Conservation (phyloP, 2,113 vertebrate species). For the Cettia cetti region DNA sequence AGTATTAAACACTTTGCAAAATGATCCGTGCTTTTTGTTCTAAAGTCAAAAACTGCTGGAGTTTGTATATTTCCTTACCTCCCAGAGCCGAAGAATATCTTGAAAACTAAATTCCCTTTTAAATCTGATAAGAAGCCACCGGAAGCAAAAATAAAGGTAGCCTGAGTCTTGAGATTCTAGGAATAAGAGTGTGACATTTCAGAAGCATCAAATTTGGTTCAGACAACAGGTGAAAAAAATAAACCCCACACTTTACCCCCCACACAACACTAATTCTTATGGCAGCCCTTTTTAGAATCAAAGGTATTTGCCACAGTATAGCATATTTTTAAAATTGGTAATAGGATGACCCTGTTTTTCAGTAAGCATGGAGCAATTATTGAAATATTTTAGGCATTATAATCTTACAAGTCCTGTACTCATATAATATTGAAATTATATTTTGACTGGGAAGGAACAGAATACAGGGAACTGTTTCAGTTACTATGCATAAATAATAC, state of each 20-base stretch:
- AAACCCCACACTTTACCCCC: background rate
- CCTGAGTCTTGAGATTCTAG: conserved; percentile 97
- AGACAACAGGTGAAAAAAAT: background rate
- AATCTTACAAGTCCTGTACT: background rate
- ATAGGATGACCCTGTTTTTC: background rate
- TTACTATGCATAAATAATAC: background rate
- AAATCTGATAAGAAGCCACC: conserved; percentile 96
- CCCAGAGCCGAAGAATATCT: conserved; percentile 95
- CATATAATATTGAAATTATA: background rate
- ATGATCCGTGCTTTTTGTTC: background rate
- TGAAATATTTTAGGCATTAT: background rate
- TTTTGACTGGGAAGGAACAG: background rate
- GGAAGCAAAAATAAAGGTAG: conserved; percentile 97
- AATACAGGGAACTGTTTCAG: background rate
- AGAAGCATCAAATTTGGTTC: background rate
- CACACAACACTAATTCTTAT: background rate
- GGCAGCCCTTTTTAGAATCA: background rate
- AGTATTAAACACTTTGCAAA: background rate
- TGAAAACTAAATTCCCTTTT: conserved; percentile 96
- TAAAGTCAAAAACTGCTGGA: background rate
- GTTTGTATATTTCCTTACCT: conserved; percentile 78
- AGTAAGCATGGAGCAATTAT: background rate
- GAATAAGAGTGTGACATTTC: background rate
- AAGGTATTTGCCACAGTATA: background rate
- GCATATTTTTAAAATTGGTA: background rate